Percentiles rank a stretch among this genome's conserved stretches.
These are phyloP conservation scores for Drosophila nigrodunni DNA, from an alignment of 1,140 invertebrate genomes.

Conservation along the genomic window DNA sequence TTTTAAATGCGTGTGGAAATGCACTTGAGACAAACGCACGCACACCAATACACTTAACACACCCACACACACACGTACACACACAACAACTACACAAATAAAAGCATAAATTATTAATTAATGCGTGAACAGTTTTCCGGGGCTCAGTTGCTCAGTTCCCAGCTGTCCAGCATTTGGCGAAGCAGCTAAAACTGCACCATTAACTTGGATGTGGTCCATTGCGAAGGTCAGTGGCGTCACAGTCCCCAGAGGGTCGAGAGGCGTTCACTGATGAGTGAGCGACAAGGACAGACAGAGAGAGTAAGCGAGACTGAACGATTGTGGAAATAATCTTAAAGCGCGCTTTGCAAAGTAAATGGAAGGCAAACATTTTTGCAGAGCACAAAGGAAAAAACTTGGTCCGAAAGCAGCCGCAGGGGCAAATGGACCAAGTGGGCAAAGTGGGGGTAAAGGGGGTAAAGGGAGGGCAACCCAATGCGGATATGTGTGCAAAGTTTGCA, in stretches of 20 bases:
- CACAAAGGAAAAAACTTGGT: slow-evolving; percentile 53
- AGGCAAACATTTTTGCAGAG: slow-evolving; percentile 66
- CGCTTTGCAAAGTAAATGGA: slow-evolving; percentile 69
- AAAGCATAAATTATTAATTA: slow-evolving; percentile 76
- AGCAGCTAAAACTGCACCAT: slow-evolving; percentile 29
- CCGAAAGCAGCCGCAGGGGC: slow-evolving; percentile 22
- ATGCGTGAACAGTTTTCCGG: slow-evolving; percentile 70
- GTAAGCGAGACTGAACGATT: neutral
- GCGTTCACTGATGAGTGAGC: neutral
- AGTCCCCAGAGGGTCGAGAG: neutral
- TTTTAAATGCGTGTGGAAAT: slow-evolving; percentile 77
- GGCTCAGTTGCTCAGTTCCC: slow-evolving; percentile 1
- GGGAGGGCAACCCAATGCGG: neutral
- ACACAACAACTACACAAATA: slow-evolving; percentile 20
- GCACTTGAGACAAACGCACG: slow-evolving; percentile 48
- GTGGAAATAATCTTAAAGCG: slow-evolving; percentile 50
- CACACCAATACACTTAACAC: slow-evolving; percentile 16
- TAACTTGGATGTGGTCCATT: slow-evolving; percentile 28
- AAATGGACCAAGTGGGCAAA: neutral
- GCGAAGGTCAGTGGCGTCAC: slow-evolving; percentile 36
- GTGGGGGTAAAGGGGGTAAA: neutral
- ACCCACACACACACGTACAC: slow-evolving; percentile 9
- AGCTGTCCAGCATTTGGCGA: slow-evolving; percentile 31
- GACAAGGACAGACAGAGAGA: neutral
- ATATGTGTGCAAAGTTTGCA: slow-evolving; percentile 55